These are phyloP conservation scores for Macrostomum cliftonense DNA, from an alignment of 2,888 invertebrate species.

Conservation along the genomic window DNA sequence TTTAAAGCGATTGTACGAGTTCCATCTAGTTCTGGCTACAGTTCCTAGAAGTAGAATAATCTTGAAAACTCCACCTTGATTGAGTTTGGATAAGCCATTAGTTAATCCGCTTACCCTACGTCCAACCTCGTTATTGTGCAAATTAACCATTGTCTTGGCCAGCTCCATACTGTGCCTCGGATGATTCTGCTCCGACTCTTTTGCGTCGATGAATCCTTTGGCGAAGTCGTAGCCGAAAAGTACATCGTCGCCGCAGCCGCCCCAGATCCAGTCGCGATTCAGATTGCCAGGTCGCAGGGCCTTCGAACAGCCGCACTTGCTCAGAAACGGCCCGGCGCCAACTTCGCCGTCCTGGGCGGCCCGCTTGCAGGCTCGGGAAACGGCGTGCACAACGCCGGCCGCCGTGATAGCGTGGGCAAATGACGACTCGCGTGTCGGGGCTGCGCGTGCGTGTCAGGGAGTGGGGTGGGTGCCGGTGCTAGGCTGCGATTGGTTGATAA, in stretches of 20 bases:
- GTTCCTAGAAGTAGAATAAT: too few species aligned
- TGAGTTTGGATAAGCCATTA: too few species aligned
- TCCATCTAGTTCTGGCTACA: too few species aligned
- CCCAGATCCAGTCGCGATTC: slow-evolving; percentile 75
- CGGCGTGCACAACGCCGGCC: slow-evolving; percentile 60
- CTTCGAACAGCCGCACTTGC: slow-evolving; percentile 69
- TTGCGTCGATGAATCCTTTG: slow-evolving; percentile 4
- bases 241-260: slow-evolving; percentile 78
- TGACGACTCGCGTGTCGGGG: slow-evolving; percentile 42
- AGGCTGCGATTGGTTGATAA: too few species aligned
- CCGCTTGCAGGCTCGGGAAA: slow-evolving; percentile 61
- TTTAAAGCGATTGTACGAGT: too few species aligned
- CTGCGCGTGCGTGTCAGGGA: neutral
- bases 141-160: slow-evolving; percentile 65
- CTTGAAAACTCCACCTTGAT: too few species aligned
- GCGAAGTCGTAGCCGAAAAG: slow-evolving; percentile 10
- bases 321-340: slow-evolving; percentile 69
- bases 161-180: slow-evolving; percentile 45
- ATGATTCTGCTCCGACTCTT: slow-evolving; percentile 30
- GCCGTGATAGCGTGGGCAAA: slow-evolving; percentile 44
- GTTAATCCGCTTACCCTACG: slow-evolving; percentile 53
- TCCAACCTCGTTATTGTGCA: slow-evolving; percentile 94
- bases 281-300: slow-evolving; percentile 43
- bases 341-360: slow-evolving; percentile 54
- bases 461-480: too few species aligned